Conservation (phyloP, 2,888 invertebrate species). For the Eupithecia subfuscata region DNA sequence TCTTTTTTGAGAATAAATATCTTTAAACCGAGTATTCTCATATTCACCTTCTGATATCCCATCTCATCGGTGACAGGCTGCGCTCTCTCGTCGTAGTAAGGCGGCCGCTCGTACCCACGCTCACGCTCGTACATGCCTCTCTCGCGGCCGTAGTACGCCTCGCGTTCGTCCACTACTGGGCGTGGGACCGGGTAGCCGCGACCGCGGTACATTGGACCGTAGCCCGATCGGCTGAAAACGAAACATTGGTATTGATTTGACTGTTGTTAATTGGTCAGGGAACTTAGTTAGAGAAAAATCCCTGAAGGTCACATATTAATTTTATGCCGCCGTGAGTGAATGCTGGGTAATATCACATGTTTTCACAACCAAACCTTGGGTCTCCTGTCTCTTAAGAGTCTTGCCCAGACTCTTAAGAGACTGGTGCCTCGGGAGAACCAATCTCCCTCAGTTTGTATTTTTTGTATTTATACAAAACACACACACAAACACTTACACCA, state of each 20-base stretch:
- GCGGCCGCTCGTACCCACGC: slow-evolving; percentile 67
- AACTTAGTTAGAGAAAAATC: background rate
- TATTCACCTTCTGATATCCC: slow-evolving; percentile 68
- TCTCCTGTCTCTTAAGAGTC: no score
- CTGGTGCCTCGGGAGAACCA: no score
- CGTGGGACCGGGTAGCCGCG: slow-evolving; percentile 60
- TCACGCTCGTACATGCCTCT: slow-evolving; percentile 67
- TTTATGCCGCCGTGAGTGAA: no score
- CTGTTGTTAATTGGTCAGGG: background rate
- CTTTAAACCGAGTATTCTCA: no score
- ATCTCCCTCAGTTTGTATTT: no score
- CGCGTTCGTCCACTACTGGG: slow-evolving; percentile 71
- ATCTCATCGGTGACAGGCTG: slow-evolving; percentile 63
- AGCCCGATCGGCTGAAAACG: slow-evolving; percentile 42
- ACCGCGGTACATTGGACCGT: slow-evolving; percentile 72
- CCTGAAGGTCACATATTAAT: no score
- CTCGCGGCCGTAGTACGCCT: slow-evolving; percentile 70
- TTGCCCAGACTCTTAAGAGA: no score
- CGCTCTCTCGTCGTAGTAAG: slow-evolving; percentile 70
- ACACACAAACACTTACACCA: no score
- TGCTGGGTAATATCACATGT: no score
- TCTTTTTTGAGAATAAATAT: no score
- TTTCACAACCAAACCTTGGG: no score
- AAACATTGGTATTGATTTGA: background rate
- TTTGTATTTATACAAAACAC: no score